These are phyloP conservation scores for Polymixis lichenea DNA, from an alignment of 2,888 invertebrate genomes.

Conservation along the genomic window DNA sequence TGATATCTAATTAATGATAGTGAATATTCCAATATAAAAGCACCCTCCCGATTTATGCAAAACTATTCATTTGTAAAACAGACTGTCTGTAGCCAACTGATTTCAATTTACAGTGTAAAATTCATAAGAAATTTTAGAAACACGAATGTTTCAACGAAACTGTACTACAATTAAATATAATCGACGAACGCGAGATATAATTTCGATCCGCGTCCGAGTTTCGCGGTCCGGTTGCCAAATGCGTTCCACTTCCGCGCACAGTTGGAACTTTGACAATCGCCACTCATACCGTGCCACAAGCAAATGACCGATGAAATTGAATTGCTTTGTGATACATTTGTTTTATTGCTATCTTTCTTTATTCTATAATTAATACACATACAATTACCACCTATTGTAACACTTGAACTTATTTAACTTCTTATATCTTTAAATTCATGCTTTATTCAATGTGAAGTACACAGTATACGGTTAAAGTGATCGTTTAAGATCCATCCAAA, in stretches of 20 bases:
- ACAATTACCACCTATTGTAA: background rate
- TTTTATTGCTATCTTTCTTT: slow-evolving; percentile 15
- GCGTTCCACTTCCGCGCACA: slow-evolving; percentile 58
- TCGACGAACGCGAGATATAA: slow-evolving; percentile 51
- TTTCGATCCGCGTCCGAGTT: slow-evolving; percentile 57
- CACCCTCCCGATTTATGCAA: background rate
- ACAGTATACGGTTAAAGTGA: background rate
- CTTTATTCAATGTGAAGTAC: too few species aligned
- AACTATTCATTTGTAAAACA: background rate
- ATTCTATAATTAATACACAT: background rate
- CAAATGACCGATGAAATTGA: slow-evolving; percentile 68
- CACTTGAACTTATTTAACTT: background rate
- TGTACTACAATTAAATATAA: slow-evolving; percentile 53
- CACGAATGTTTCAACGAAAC: slow-evolving; percentile 19
- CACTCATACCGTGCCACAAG: slow-evolving; percentile 56
- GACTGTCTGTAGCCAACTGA: background rate
- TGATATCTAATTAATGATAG: background rate
- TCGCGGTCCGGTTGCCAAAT: slow-evolving; percentile 68
- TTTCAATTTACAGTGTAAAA: slow-evolving; percentile 11
- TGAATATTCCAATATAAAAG: background rate
- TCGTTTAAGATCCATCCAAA: background rate
- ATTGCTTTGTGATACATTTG: slow-evolving; percentile 49
- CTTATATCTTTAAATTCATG: background rate
- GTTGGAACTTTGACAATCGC: slow-evolving; percentile 70
- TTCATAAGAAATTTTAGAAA: background rate